Base-by-base conservation (phyloP, 2,888 invertebrate species). In the Phrixothrix hirtus region DNA sequence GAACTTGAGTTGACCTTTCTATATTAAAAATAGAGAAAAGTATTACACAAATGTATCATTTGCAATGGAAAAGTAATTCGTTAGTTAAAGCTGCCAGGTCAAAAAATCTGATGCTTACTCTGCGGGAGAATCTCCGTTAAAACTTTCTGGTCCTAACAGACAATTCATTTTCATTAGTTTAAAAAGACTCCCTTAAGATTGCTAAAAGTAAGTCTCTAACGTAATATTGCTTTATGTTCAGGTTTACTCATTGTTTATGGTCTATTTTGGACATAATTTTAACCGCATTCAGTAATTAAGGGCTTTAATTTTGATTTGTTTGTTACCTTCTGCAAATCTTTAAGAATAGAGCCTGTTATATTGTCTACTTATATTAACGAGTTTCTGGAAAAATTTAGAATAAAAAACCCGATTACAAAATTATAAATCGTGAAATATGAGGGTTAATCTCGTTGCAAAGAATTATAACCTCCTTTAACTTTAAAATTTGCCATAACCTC, bases 111-210 rank as follows among this genome's bases (percentile, higher is more conserved):
- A 41, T 17, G 47, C 35, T 15, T 42, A 21, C 27, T 31, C 25
- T 47, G 41, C 41, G 41, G 26, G 41, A 29, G 41, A 48, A 48
- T 41, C 48, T 48, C 43, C 27, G 31, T 44, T 43, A 50, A 49
- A 50, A 50, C 50, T 50, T 50, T 50, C 38, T 16, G 48, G 50
- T 38, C 43, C 32, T 43, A 50, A 21, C 15, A 17, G 44, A 16
- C 43, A 31, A 50, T 50, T 50, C 50, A 50, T 50, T 50, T 44
- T 50, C 50, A 50, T 50, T 50, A 50, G 43, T 29, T 38, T 30
- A 50, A 50, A 49, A 50, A 50, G 50, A 32, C 50, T 50, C 50
- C 50, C 43, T 31, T 34, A 50, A 50, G 50, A 43, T 50, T 50
- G 50, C 27, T 50, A 38, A 50, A 50, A 37, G 50, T 50, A 38